Conservation (phyloP, 2,888 invertebrate species). For the Abrostola tripartita region DNA sequence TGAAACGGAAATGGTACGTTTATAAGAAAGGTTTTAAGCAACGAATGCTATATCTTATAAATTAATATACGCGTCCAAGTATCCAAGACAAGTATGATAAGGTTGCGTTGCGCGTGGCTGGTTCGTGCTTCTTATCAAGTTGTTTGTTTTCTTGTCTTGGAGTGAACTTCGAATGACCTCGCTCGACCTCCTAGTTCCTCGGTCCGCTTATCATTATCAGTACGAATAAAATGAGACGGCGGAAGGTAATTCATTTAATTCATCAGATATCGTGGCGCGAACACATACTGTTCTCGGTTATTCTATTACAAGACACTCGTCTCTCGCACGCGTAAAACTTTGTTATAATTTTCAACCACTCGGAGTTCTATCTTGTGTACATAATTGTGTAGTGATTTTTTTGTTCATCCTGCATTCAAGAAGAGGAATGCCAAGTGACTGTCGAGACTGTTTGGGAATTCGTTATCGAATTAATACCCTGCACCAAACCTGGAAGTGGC, state of each 20-base stretch:
- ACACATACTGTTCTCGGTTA: conserved; percentile 53
- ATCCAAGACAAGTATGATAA: conserved; percentile 64
- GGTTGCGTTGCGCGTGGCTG: conserved; percentile 77
- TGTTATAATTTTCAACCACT: conserved; percentile 47
- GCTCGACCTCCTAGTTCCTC: conserved; percentile 83
- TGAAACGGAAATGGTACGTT: conserved; percentile 59
- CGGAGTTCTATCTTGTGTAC: conserved; percentile 61
- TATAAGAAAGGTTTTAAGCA: conserved; percentile 24
- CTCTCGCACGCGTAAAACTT: conserved; percentile 39
- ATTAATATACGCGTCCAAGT: conserved; percentile 30
- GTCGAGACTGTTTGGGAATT: conserved; percentile 95
- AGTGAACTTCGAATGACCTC: conserved; percentile 86
- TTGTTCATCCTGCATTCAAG: conserved; percentile 84
- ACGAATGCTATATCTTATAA: conserved; percentile 37
- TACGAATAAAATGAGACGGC: conserved; percentile 83
- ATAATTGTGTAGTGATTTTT: conserved; percentile 80
- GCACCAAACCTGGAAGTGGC: conserved; percentile 98
- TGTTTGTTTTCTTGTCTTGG: conserved; percentile 83
- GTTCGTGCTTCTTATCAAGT: conserved; percentile 84
- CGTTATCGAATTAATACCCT: conserved; percentile 95
- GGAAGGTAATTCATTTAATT: conserved; percentile 78
- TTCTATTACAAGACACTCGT: conserved; percentile 19
- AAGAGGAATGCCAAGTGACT: conserved; percentile 90
- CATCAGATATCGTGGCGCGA: conserved; percentile 74
- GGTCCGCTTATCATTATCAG: conserved; percentile 83